Evolutionary conservation across 2,113 vertebrate genomes (phyloP), one percentile per base, ranked within the genome.

Genomic region (Bos javanicus): DNA sequence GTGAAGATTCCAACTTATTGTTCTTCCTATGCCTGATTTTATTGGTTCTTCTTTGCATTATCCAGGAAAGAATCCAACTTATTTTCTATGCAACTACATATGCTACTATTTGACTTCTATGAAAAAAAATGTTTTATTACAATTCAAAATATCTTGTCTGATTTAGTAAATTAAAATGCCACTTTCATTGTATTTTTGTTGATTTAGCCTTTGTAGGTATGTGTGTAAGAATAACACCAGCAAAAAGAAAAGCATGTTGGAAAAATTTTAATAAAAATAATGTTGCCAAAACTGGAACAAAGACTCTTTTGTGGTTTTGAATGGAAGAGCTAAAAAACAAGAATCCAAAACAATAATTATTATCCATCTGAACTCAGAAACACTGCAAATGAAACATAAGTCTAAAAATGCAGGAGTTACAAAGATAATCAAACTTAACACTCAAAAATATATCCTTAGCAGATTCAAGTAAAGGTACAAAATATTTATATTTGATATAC

Each of bases 161-260:
- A 91, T 81, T 96, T 80, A 67, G 50, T 90, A 86, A 96, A 59
- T 78, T 86, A 87, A 96, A 96, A 81, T 52, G 33, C 39, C 57
- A 86, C 81, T 96, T 90, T 90, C 82, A 86, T 91, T 87, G 85
- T 94, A 90, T 81, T 94, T 87, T 94, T 94, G 33, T 87, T 90
- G 50, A 43, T 86, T 50, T 81, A 91, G 82, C 39, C 64, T 94
- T 54, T 86, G 25, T 64, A 64, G 28, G 33, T 52, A 46, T 39
- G 57, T 82, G 33, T 82, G 39, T 81, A 71, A 96, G 74, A 81
- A 91, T 94, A 90, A 96, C 3, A 96, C 33, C 26, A 87, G 39
- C 9, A 90, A 86, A 94, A 43, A 94, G 19, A 67, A 83, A 91
- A 50, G 46, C 48, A 80, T 15, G 26, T 91, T 91, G 52, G 50